Evolutionary conservation across 2,113 vertebrate genomes (phyloP), one percentile per base, ranked within the genome.

Genomic region (Rhinoderma darwinii): DNA sequence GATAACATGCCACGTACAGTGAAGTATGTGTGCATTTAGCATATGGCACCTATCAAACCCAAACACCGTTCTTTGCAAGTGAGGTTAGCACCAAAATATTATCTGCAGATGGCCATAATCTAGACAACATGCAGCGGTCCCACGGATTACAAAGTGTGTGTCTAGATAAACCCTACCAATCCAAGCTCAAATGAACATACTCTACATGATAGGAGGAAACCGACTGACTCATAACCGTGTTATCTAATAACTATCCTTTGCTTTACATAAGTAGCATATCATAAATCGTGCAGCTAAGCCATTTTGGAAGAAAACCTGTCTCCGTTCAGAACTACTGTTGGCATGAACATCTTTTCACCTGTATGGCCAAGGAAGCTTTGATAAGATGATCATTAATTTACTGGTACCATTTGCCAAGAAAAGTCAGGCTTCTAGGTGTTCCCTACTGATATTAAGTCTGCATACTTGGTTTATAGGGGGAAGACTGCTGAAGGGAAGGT

Each of bases 21-120:
- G 44, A 88, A 89, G 84, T 82, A 86, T 86, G 79, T 68, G 61
- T 86, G 56, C 50, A 37, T 50, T 86, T 81, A 79, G 84, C 87
- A 86, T 83, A 72, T 82, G 88, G 72, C 41, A 68, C 68, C 12
- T 59, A 73, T 82, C 82, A 44, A 77, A 79, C 82, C 80, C 84
- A 63, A 80, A 88, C 83, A 78, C 39, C 74, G 47, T 83, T 59
- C 83, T 59, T 81, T 32, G 50, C 76, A 54, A 86, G 84, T 81
- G 84, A 86, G 85, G 22, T 83, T 81, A 74, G 22, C 78, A 63
- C 14, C 22, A 75, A 63, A 63, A 59, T 61, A 51, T 44, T 87
- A 80, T 87, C 85, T 73, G n/a, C 25, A 82, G 78, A 82, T 50
- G 61, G 43, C 17, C 56, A 10, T 87, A 87, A 87, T 87, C 86